Evolutionary conservation across 2,113 vertebrate genomes (phyloP).

Genomic region (Thermophis baileyi): DNA sequence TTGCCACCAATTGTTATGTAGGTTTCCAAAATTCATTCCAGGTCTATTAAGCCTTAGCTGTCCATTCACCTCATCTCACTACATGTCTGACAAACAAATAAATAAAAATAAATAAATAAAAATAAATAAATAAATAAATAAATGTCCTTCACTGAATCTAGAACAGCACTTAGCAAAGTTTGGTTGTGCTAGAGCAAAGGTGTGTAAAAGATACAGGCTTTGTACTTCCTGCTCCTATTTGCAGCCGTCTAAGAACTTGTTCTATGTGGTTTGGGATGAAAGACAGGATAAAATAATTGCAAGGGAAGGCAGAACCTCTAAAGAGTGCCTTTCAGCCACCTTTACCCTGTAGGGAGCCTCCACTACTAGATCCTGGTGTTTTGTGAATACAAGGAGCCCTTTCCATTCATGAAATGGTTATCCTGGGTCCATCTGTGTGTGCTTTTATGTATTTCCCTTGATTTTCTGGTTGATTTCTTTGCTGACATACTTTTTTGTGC

Average conservation of each 20-base stretch:
- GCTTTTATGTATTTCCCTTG: not conserved
- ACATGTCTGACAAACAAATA: no score
- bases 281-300: no score
- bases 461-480: not conserved
- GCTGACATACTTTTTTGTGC: conserved; percentile 13
- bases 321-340: not conserved
- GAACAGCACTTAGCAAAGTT: no score
- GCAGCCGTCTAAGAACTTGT: not conserved
- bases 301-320: not conserved
- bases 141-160: no score
- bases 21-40: not conserved
- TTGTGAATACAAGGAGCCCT: not conserved
- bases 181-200: not conserved
- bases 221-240: not conserved
- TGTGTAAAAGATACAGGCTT: not conserved
- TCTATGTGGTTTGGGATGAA: no score
- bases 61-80: not conserved
- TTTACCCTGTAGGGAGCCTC: not conserved
- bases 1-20: not conserved
- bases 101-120: no score
- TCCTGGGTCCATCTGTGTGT: not conserved
- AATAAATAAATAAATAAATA: no score
- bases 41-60: not conserved
- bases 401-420: not conserved
- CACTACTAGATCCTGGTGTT: not conserved